phyloP scores from a whole-genome alignment of 2,888 invertebrate genomes.

The Xiphydria camelus region DNA sequence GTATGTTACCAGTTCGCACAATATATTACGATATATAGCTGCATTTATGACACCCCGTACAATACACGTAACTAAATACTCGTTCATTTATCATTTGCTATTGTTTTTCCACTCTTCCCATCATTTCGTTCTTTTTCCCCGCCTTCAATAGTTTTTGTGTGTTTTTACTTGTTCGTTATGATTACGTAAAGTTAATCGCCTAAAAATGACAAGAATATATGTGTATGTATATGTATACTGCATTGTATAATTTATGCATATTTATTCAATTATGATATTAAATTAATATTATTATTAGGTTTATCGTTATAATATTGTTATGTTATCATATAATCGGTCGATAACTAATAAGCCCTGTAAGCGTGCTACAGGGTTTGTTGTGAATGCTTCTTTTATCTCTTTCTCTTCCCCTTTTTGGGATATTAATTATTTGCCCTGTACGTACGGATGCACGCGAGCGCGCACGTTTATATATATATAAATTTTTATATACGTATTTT shows the following conservation, averaged over 20 bases:
- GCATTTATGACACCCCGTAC: no score
- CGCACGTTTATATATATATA: not conserved
- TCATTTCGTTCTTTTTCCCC: not conserved
- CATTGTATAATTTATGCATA: slow-evolving; percentile 56
- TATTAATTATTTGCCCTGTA: slow-evolving; percentile 7
- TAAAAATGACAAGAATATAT: slow-evolving; percentile 46
- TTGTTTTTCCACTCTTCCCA: slow-evolving; percentile 7
- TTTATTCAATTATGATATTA: slow-evolving; percentile 42
- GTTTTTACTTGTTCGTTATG: slow-evolving; percentile 1
- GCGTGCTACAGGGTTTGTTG: slow-evolving; percentile 14
- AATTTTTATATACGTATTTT: not conserved
- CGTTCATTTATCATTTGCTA: slow-evolving; percentile 15
- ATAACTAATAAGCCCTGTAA: slow-evolving; percentile 32
- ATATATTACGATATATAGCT: no score
- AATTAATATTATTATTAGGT: slow-evolving; percentile 15
- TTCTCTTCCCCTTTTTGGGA: slow-evolving; percentile 12
- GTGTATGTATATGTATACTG: slow-evolving; percentile 44
- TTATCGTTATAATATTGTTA: slow-evolving; percentile 12
- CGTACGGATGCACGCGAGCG: not conserved
- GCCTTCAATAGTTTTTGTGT: not conserved
- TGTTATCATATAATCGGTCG: slow-evolving; percentile 34
- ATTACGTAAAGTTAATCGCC: slow-evolving; percentile 34
- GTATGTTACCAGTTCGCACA: no score
- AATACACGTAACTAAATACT: no score
- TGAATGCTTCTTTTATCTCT: slow-evolving; percentile 12